Conservation (phyloP, 2,888 invertebrate species). For the Clistopyga incitator region DNA sequence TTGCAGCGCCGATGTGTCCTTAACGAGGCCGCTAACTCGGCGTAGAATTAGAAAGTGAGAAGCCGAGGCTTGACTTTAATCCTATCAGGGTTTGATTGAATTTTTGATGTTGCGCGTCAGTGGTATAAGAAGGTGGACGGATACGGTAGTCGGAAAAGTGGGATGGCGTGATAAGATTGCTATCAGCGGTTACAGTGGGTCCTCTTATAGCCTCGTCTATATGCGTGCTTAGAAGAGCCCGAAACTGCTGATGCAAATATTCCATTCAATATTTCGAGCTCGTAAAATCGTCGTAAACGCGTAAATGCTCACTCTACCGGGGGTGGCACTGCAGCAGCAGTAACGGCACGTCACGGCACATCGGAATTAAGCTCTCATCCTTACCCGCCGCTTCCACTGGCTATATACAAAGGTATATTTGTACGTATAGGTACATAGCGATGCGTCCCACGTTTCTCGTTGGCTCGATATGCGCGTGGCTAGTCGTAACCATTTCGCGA, state of each 20-base stretch:
- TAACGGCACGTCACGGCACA: slow-evolving; percentile 42
- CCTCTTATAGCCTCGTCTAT: slow-evolving; percentile 44
- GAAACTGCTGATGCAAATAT: slow-evolving; percentile 67
- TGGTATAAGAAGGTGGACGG: slow-evolving; percentile 10
- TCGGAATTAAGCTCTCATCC: slow-evolving; percentile 55
- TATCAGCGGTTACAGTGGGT: slow-evolving; percentile 49
- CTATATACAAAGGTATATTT: slow-evolving; percentile 14
- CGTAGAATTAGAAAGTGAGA: neutral
- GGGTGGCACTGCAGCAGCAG: slow-evolving; percentile 2
- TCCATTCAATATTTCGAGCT: slow-evolving; percentile 65
- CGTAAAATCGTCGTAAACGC: slow-evolving; percentile 66
- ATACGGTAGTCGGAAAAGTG: neutral
- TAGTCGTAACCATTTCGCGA: slow-evolving; percentile 64
- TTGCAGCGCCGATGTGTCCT: neutral
- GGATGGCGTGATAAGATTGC: slow-evolving; percentile 26
- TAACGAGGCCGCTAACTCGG: neutral
- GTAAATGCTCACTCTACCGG: slow-evolving; percentile 53
- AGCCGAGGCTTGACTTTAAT: slow-evolving; percentile 14
- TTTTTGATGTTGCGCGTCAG: slow-evolving; percentile 35
- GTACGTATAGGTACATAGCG: slow-evolving; percentile 7
- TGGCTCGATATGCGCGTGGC: slow-evolving; percentile 53
- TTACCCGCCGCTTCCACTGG: slow-evolving; percentile 24
- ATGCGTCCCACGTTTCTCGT: slow-evolving; percentile 39
- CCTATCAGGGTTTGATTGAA: slow-evolving; percentile 48
- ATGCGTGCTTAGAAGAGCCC: slow-evolving; percentile 28